Base-by-base conservation (phyloP, 2,888 invertebrate genomes). In the Drosophila quasianomalipes region DNA sequence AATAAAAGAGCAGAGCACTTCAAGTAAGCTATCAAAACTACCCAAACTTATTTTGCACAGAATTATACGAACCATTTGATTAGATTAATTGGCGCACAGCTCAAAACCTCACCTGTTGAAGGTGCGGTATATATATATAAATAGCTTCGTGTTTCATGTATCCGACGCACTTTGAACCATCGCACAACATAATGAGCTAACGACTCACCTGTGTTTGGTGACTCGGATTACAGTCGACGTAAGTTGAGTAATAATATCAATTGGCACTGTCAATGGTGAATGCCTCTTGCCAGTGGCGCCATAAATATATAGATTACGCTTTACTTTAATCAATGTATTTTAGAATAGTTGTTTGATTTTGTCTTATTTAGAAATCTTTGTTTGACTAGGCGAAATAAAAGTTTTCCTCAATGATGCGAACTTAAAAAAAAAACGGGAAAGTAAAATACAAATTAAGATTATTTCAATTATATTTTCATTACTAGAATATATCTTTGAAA, bases 131-230 rank as follows among this genome's bases (percentile, higher is more conserved):
- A 26, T 80, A 71, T 19, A 54, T 82, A 73, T 57, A 86, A 84
- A 83, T 86, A 84, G 73, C 51, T 0, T 16, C 9, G 51, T 79
- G 74, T 68, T 74, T 83, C 84, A 83, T 74, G 53, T 61, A 31
- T n/a, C 37, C 59, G 52, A 39, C 51, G 79, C 44, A 77, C 83
- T 86, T 83, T 83, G 82, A 74, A 74, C 82, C 78, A 37, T 44
- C 60, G 26, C 31, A 14, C 63, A 70, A 75, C 80, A 81, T 79
- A 76, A 79, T 68, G 61, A 68, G 51, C 12, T 28, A 22, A 51
- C 66, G 19, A 37, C 19, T 22, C 28, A 35, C 19, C 31, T 73
- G 10, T 33, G 33, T 41, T 35, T 3, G 14, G n/a, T 47, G 55
- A 47, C 55, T 66, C 49, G 28, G 44, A 70, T 77, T 75, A 51